phyloP scores from a whole-genome alignment of 2,113 vertebrate species.

The Ursus arctos region DNA sequence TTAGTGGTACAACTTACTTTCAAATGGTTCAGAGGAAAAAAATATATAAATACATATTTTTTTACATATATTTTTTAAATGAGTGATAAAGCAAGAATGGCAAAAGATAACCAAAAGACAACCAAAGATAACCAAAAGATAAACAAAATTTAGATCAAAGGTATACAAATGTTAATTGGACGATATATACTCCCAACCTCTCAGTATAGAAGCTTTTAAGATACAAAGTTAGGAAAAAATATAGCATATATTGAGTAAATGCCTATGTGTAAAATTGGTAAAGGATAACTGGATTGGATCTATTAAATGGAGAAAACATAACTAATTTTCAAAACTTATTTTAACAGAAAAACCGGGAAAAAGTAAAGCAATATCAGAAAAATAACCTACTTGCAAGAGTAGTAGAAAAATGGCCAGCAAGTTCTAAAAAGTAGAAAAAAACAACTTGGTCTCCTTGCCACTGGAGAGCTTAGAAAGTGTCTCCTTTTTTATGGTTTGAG shows the following conservation, averaged over 20 bases:
- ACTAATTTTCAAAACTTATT: neutral
- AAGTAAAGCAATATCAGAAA: constrained; percentile 12
- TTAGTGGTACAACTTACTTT: constrained; percentile 38
- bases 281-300: neutral
- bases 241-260: constrained; percentile 21
- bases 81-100: neutral
- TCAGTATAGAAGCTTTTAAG: constrained; percentile 10
- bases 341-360: neutral
- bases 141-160: neutral
- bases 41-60: neutral
- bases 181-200: neutral
- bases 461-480: neutral
- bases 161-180: constrained; percentile 5
- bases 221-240: neutral
- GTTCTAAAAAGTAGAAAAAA: neutral
- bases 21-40: neutral
- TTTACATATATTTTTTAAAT: neutral
- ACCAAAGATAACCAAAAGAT: neutral
- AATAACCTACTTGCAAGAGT: neutral
- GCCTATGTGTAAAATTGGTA: neutral
- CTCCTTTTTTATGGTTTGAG: neutral
- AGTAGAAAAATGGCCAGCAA: neutral
- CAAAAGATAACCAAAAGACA: neutral
- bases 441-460: neutral
- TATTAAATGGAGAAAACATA: neutral